Base-by-base conservation (phyloP, 2,888 invertebrate genomes). In the Pseudoips prasinana region DNA sequence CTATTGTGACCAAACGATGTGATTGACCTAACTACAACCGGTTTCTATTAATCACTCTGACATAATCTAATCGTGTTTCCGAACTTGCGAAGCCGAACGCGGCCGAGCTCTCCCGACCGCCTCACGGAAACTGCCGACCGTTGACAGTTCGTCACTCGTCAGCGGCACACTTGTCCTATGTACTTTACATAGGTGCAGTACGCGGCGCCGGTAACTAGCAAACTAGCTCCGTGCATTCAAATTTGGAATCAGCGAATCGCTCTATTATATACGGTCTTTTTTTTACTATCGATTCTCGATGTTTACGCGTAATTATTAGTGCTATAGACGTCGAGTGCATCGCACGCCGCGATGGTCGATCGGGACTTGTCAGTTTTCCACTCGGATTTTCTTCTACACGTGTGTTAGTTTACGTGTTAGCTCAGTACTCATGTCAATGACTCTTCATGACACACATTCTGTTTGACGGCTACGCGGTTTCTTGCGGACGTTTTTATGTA, bases 381-480 rank as follows among this genome's bases (percentile, higher is more conserved):
- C 56, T 54, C 55, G 58, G 63, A 66, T 73, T 71, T 69, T 64
- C 62, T 41, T 40, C 62, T 52, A 79, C 83, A 83, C 86, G 82
- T 85, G 87, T 75, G 58, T 67, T 25, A 46, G 80, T 81, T 84
- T 87, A 87, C 85, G 78, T 76, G 73, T 71, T 55, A 29, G 34
- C 29, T 40, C 32, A 24, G 41, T 40, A 39, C 43, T 40, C 66
- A 70, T 77, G 86, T 86, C 87, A 82, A 73, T 87, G 87, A 87
- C 86, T 77, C 76, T 74, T 69, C 78, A 70, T 90, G 89, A 89
- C 89, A 90, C 72, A 88, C 86, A 89, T 88, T 86, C 85, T 71
- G 72, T 69, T 58, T 76, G 82, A 78, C 78, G 72, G 78, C 72
- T 68, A 64, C 72, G 75, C 75, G 64, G 66, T 66, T 76, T 73